A percentile compares a stretch with the other conserved stretches of the same genome.
Conservation (phyloP, 1,140 invertebrate species). For the Drosophila bocqueti region DNA sequence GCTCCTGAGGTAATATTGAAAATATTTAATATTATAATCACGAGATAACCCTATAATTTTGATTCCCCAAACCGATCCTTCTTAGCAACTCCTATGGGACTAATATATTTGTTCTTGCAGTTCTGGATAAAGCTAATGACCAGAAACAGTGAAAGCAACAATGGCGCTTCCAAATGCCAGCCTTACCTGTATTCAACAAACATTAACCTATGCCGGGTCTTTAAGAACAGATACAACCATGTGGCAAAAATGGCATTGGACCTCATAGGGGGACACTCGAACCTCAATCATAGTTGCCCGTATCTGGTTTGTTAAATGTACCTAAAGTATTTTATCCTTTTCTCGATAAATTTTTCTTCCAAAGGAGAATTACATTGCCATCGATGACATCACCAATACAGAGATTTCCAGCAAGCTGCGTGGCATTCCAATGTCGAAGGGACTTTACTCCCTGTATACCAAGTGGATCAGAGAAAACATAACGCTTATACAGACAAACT, state of each 20-base stretch:
- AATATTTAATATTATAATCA: too few relatives aligned
- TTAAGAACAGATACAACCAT: conserved; percentile 27
- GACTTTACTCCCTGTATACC: conserved; percentile 20
- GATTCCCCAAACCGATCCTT: not conserved
- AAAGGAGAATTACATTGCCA: conserved; percentile 27
- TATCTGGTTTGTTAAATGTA: conserved; percentile 27
- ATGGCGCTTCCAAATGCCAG: conserved; percentile 12
- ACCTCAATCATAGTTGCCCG: conserved; percentile 53
- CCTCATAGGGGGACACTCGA: conserved; percentile 26
- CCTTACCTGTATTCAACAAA: conserved; percentile 38
- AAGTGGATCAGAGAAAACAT: conserved; percentile 19
- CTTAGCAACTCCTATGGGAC: not conserved
- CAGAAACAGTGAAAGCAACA: not conserved
- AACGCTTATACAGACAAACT: conserved; percentile 7
- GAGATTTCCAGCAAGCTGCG: conserved; percentile 18
- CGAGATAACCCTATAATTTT: not conserved
- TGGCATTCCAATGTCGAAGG: conserved; percentile 31
- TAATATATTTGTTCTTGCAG: not conserved
- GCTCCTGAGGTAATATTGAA: too few relatives aligned
- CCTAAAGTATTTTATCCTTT: too few relatives aligned
- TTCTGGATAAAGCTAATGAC: conserved; percentile 18
- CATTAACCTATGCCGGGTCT: conserved; percentile 41
- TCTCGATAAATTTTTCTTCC: not conserved
- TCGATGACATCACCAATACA: conserved; percentile 41
- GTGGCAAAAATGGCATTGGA: conserved; percentile 31